These are phyloP conservation scores for Datnioides undecimradiatus DNA, from an alignment of 2,113 vertebrate species.

Conservation along the genomic window DNA sequence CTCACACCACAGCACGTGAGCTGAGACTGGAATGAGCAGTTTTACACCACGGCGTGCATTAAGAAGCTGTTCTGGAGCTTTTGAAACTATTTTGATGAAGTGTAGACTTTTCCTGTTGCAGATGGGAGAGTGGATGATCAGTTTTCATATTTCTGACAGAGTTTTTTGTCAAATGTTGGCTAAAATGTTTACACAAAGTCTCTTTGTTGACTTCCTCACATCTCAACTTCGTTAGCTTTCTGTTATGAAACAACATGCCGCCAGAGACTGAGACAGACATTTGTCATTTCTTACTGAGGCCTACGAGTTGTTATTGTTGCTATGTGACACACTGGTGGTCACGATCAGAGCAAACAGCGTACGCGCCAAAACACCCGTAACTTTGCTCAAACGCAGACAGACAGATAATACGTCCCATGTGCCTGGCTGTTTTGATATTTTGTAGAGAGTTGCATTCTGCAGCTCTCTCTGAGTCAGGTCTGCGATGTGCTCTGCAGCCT, in stretches of 20 bases:
- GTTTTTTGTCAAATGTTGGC: not conserved
- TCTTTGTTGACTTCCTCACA: not conserved
- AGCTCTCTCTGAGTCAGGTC: not conserved
- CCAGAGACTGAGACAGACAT: not conserved
- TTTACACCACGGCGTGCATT: not conserved
- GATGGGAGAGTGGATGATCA: not conserved
- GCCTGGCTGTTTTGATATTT: conserved; percentile 33
- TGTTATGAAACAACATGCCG: not conserved
- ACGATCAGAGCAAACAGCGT: not conserved
- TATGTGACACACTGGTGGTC: conserved; percentile 23
- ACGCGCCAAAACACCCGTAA: not conserved
- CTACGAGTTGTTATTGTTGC: conserved; percentile 20
- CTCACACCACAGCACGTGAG: too few species aligned
- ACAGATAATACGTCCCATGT: conserved; percentile 39
- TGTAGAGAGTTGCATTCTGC: conserved; percentile 3
- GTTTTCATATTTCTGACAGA: not conserved
- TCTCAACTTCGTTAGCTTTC: not conserved
- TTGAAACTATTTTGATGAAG: not conserved
- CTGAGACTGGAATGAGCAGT: too few species aligned
- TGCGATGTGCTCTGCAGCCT: conserved; percentile 55
- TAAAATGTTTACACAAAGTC: not conserved
- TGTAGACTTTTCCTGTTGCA: not conserved
- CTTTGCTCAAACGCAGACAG: conserved; percentile 31
- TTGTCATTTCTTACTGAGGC: conserved; percentile 14
- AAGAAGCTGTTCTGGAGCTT: not conserved